Evolutionary conservation across 30 jellyfish, hydroid and myxozoan genomes (phyloP), one percentile per base, ranked within the genome.

Genomic region (Aurelia aurita): DNA sequence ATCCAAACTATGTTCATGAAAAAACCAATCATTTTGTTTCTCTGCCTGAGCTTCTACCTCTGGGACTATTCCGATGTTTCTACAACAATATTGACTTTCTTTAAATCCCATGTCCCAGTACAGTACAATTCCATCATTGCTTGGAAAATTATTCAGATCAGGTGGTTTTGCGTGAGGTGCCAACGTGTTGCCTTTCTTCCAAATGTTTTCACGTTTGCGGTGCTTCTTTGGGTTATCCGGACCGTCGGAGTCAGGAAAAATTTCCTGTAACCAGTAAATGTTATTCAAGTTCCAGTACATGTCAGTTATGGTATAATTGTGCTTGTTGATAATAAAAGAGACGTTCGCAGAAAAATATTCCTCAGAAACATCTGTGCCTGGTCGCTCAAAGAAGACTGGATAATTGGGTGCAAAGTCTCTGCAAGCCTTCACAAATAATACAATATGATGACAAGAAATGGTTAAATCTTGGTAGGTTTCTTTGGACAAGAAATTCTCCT

Each of bases 201-300:
- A 71, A 71, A 71, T 71, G 73, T 71, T 71, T 27, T 71, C 83
- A 5, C 83, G 31, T 39, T 39, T 71, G 11, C 69, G 32, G 51
- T 71, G 83, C 27, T 49, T 44, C 83, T 71, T 71, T 9, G 83
- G 83, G 44, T 71, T 71, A 20, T 71, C 83, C 19, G 83, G 83
- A 9, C 83, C 83, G 5, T 71, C 73, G n/a, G 49, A 15, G 22
- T 71, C 73, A 29, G 72, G 74, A 71, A 71, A 32, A 19, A 71
- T 32, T 71, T 43, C 28, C n/a, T 32, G 83, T 51, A 32, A 26
- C 34, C 44, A 49, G 72, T 71, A 27, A 74, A 71, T 71, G 73
- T 71, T 71, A 49, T 27, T 71, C 21, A 71, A 46, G 77, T 74
- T 74, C n/a, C 82, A 11, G 32, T 23, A 49, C 87, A 54, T 74